Evolutionary conservation across 2,797 vertebrate species (phyloP), one percentile per base, ranked within the genome.

Genomic region (Tauraco hartlaubi): DNA sequence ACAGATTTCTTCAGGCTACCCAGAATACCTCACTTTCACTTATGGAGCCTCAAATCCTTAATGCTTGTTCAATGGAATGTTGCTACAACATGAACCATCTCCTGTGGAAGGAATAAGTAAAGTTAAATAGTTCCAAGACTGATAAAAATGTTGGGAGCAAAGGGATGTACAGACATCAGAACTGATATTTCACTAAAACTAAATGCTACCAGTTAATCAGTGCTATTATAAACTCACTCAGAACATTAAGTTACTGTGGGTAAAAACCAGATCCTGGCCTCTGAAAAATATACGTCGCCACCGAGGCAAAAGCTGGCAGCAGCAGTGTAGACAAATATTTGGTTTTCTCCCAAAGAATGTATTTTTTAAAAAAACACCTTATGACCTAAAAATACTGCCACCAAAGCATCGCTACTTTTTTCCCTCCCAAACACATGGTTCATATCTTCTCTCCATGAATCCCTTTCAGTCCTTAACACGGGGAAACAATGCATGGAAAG

Each of bases 151-250:
- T 94, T 68, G 89, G 72, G 56, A 93, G 86, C 56, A 95, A 88
- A 89, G 51, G 68, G 7, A 11, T 94, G 20, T 67, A 54, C 29
- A 90, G 90, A 82, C 76, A 91, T 71, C 29, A 93, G 64, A 90
- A 66, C 20, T 87, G 91, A 49, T 90, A 90, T 88, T 94, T 95
- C 80, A 56, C 88, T 95, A 52, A 79, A 78, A 90, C 63, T 64
- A 95, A 92, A 94, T 91, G 80, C 44, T 95, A 88, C 84, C 63
- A 74, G 78, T 88, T 95, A 92, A 95, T 95, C 79, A 92, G 73
- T 52, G 48, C 66, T 97, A 88, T 94, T 92, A 91, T 86, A 96
- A 97, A 95, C 69, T 89, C 72, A 58, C 63, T 94, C n/a, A 37
- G 95, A 94, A 94, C 79, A 94, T 80, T 68, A 90, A 95, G 79